Percentiles rank a stretch among this genome's conserved stretches.
phyloP scores from a whole-genome alignment of 2,888 invertebrate species.

The Petrolisthes cinctipes region DNA sequence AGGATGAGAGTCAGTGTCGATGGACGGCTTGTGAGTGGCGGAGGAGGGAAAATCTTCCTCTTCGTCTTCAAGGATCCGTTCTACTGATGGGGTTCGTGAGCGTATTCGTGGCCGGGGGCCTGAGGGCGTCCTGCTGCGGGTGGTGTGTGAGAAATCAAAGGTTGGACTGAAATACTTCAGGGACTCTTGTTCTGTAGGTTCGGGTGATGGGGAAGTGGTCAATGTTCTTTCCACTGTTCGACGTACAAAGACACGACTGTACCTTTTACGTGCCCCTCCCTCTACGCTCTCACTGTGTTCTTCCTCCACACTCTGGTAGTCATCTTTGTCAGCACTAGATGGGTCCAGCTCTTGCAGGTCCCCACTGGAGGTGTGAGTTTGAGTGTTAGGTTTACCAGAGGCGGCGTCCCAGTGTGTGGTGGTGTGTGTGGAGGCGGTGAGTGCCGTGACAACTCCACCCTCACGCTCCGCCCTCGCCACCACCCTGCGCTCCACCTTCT shows the following conservation, averaged over 20 bases:
- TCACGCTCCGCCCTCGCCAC: constrained; percentile 44
- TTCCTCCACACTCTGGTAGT: constrained; percentile 45
- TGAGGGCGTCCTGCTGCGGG: constrained; percentile 44
- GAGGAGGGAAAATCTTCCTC: constrained; percentile 29
- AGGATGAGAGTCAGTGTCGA: constrained; percentile 30
- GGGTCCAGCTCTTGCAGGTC: constrained; percentile 48
- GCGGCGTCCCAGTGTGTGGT: constrained; percentile 31
- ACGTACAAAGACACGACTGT: constrained; percentile 37
- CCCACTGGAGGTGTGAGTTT: constrained; percentile 42
- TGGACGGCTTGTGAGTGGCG: constrained; percentile 19
- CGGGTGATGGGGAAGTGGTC: constrained; percentile 43
- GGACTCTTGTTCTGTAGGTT: constrained; percentile 32
- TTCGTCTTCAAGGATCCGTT: constrained; percentile 58
- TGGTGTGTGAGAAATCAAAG: constrained; percentile 17
- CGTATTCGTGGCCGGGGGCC: constrained; percentile 40
- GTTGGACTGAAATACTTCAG: neutral
- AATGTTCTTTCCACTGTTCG: constrained; percentile 39
- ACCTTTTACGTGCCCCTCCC: constrained; percentile 30
- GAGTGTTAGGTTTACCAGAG: constrained; percentile 26
- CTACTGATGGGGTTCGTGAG: constrained; percentile 59
- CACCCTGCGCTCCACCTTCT: constrained; percentile 33
- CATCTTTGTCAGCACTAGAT: constrained; percentile 14
- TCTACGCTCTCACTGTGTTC: constrained; percentile 44
- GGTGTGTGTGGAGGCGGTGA: constrained; percentile 38
- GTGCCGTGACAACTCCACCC: constrained; percentile 22